phyloP scores from a whole-genome alignment of 2,888 invertebrate genomes.

The Synanthedon andrenaeformis region DNA sequence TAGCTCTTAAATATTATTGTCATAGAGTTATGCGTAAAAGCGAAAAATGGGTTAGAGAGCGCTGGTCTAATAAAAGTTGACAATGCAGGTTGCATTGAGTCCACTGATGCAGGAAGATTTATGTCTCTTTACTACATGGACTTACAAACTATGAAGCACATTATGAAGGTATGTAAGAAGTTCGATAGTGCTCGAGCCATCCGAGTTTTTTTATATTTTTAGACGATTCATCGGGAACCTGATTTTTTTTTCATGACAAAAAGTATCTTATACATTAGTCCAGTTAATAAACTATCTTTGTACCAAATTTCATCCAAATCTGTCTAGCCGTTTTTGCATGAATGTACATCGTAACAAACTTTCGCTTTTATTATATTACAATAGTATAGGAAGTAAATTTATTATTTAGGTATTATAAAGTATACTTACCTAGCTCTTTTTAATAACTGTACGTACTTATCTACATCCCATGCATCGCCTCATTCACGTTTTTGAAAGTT shows the following conservation, averaged over 20 bases:
- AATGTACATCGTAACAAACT: no score
- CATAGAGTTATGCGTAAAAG: constrained; percentile 77
- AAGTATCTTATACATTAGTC: no score
- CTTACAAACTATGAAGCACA: constrained; percentile 80
- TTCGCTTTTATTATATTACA: no score
- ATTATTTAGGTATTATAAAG: constrained; percentile 5
- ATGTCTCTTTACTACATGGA: constrained; percentile 80
- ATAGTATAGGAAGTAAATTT: not conserved
- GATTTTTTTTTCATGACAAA: no score
- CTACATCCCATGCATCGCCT: not conserved
- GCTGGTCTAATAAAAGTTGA: constrained; percentile 74
- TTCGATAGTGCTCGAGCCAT: no score
- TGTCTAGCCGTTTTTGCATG: no score
- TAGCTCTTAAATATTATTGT: constrained; percentile 18
- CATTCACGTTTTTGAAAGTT: not conserved
- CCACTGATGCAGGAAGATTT: constrained; percentile 74
- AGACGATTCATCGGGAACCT: no score
- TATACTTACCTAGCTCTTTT: no score
- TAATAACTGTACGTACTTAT: no score
- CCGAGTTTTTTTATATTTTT: not conserved
- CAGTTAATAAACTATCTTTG: no score
- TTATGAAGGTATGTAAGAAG: constrained; percentile 65
- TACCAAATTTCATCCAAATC: no score
- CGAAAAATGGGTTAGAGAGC: constrained; percentile 75
- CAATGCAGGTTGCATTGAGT: constrained; percentile 64